Evolutionary conservation across 2,888 invertebrate species (phyloP).

Genomic region (Stramonita haemastoma): DNA sequence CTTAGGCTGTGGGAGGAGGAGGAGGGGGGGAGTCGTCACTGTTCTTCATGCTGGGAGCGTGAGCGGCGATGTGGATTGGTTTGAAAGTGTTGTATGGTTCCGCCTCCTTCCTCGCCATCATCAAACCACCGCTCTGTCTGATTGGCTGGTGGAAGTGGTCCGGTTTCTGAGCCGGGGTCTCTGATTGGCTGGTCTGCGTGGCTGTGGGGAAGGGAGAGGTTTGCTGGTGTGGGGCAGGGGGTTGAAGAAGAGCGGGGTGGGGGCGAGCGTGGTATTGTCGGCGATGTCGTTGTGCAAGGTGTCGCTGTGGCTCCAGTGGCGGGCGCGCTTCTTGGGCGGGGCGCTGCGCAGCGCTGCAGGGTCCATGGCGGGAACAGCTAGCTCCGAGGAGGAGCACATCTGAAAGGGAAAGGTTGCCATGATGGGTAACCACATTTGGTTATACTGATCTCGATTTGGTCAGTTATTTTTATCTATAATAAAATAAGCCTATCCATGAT

Average conservation of each 20-base stretch:
- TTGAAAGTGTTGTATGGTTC: not conserved
- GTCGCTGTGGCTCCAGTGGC: constrained; percentile 47
- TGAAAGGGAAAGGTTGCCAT: not conserved
- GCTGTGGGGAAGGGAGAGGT: not conserved
- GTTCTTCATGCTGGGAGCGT: not conserved
- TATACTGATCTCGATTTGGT: no score
- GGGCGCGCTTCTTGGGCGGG: constrained; percentile 49
- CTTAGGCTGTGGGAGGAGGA: no score
- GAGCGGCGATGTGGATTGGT: not conserved
- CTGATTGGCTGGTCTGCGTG: constrained; percentile 14
- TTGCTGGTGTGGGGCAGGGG: not conserved
- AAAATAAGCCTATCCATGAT: no score
- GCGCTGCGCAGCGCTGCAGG: constrained; percentile 13
- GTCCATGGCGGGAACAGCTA: not conserved
- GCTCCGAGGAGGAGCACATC: constrained; percentile 37
- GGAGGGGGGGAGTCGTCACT: not conserved
- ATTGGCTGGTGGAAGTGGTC: not conserved
- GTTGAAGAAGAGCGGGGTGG: constrained; percentile 13
- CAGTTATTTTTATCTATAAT: no score
- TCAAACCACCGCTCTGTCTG: not conserved
- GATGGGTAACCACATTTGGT: not conserved
- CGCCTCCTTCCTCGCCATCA: not conserved
- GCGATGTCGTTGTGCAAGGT: not conserved
- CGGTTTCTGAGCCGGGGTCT: not conserved
- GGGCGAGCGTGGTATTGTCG: not conserved